Base-by-base conservation (phyloP, 2,888 invertebrate genomes). In the Pseudanteris insignis region DNA sequence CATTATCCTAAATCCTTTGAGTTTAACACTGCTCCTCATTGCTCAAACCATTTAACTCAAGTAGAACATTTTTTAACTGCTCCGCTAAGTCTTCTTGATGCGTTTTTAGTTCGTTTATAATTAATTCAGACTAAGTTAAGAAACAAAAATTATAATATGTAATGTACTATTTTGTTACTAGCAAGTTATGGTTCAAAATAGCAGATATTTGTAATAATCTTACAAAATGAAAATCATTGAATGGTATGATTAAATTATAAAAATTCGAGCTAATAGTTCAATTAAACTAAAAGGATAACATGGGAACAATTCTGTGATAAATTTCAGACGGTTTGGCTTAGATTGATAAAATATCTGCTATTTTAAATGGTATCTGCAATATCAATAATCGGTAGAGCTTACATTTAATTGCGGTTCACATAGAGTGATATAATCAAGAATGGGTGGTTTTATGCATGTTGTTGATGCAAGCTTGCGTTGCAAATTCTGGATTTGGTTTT, bases 401-500 rank as follows among this genome's bases (percentile, higher is more conserved):
- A 33, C 11, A 61, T 50, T 26, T 24, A 61, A 34, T 24, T 48
- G 37, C 12, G 53, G 32, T 44, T 12, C 33, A 28, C 15, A 12
- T 6, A 10, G 33, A 28, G 12, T 14, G 26, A 15, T 24, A 30
- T 9, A 21, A 43, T 30, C 11, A 24, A 26, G 48, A 13, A 30
- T 30, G 30, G 18, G 28, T 30, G 40, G 29, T 14, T 30, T 10
- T 32, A 9, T 12, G 36, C 37, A 54, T 37, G 37, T 10, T 30
- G 36, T 24, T 15, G 36, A 26, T 15, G 30, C 38, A 43, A 70
- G 14, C 40, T 69, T 66, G 15, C 51, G 38, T 44, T 66, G 63
- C 15, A 73, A 43, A 57, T 47, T 53, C 64, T 67, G 34, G 29
- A 74, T 70, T 38, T 64, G 54, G 9, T 33, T 50, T 29, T 69